These are phyloP conservation scores for Hydraecia micacea DNA, from an alignment of 2,888 invertebrate genomes.

Conservation along the genomic window DNA sequence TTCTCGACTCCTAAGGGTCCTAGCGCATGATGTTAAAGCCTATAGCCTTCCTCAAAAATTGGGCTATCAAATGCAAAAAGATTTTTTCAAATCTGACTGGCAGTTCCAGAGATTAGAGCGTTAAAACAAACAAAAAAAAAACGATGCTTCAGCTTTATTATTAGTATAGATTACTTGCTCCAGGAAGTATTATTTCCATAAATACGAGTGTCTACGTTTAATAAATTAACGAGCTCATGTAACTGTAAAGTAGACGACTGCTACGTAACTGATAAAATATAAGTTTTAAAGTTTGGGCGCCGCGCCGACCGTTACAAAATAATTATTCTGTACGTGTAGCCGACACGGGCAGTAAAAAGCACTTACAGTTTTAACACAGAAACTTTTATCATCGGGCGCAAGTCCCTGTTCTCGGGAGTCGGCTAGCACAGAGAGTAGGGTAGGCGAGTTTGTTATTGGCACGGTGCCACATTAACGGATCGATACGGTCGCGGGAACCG, in stretches of 20 bases:
- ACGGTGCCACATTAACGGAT: constrained; percentile 84
- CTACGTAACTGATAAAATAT: constrained; percentile 39
- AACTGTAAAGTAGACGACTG: constrained; percentile 2
- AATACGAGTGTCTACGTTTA: neutral
- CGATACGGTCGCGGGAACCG: constrained; percentile 79
- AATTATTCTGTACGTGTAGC: constrained; percentile 55
- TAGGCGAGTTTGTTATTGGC: constrained; percentile 84
- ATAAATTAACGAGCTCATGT: constrained; percentile 10
- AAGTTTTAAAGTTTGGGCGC: constrained; percentile 44
- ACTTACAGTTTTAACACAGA: constrained; percentile 73
- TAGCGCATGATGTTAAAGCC: neutral
- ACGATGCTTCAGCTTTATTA: no score
- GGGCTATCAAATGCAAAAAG: neutral
- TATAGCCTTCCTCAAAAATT: neutral
- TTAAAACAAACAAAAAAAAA: neutral
- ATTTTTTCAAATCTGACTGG: neutral
- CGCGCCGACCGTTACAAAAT: constrained; percentile 40
- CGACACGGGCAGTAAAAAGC: constrained; percentile 64
- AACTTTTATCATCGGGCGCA: constrained; percentile 75
- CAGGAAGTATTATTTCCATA: neutral
- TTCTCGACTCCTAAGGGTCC: neutral
- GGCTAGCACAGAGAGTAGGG: constrained; percentile 73
- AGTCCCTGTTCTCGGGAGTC: constrained; percentile 73
- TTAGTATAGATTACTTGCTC: neutral
- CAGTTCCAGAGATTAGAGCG: neutral